phyloP scores from a whole-genome alignment of 2,797 vertebrate genomes.

The Silurus lanzhouensis region DNA sequence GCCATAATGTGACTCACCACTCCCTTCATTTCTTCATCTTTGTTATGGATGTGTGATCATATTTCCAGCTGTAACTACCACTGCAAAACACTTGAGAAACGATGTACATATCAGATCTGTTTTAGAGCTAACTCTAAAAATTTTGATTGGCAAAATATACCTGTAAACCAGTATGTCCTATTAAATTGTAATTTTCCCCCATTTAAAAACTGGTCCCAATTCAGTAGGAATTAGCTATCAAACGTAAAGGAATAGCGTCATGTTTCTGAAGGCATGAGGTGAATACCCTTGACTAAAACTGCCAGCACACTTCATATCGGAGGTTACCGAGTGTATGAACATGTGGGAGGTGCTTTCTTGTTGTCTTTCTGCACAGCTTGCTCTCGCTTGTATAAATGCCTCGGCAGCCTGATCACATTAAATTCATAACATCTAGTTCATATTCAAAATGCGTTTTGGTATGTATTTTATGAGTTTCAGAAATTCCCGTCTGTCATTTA shows the following conservation, averaged over 20 bases:
- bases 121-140: not conserved
- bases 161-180: not conserved
- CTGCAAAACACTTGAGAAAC: not conserved
- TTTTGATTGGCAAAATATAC: not conserved
- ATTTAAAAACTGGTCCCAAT: not conserved
- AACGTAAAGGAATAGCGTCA: not conserved
- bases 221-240: not conserved
- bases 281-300: not conserved
- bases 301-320: not conserved
- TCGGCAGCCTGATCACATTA: not conserved
- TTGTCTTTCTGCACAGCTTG: not conserved
- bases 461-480: not conserved
- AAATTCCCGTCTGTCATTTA: not conserved
- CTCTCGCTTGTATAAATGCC: not conserved
- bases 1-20: not conserved
- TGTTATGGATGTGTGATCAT: not conserved
- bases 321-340: constrained; percentile 3
- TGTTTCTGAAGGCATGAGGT: not conserved
- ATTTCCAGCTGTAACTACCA: not conserved
- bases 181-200: not conserved
- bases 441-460: not conserved
- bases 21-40: constrained; percentile 1
- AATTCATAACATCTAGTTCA: not conserved
- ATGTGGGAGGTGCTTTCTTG: not conserved
- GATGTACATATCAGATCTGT: not conserved